phyloP scores from a whole-genome alignment of 2,888 invertebrate species.

The Sceliomorpha sp. region DNA sequence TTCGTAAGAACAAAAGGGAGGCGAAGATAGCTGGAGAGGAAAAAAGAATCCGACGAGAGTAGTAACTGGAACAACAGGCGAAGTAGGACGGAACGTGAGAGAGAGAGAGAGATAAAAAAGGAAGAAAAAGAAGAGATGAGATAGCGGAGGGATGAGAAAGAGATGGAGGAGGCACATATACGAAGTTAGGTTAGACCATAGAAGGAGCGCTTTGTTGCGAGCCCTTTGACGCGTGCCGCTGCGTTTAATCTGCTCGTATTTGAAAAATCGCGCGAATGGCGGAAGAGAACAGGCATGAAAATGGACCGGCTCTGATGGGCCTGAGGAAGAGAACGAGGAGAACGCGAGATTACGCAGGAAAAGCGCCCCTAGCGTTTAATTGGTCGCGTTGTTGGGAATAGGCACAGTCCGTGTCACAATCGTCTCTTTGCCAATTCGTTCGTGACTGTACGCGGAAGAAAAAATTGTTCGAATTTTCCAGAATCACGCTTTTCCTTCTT shows the following conservation, averaged over 20 bases:
- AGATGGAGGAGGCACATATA: slow-evolving; percentile 26
- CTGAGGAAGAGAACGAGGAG: background rate
- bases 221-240: slow-evolving; percentile 62
- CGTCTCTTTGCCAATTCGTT: no score
- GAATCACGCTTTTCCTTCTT: no score
- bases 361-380: no score
- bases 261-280: slow-evolving; percentile 57
- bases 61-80: slow-evolving; percentile 47
- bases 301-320: slow-evolving; percentile 29
- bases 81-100: no score
- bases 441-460: no score
- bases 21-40: slow-evolving; percentile 7
- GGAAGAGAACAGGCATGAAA: slow-evolving; percentile 53
- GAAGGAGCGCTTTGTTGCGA: slow-evolving; percentile 54
- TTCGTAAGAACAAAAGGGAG: slow-evolving; percentile 44
- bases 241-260: slow-evolving; percentile 63
- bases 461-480: no score
- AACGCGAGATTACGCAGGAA: slow-evolving; percentile 10
- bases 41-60: slow-evolving; percentile 19
- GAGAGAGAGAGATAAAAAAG: background rate
- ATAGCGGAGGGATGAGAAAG: slow-evolving; percentile 15
- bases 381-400: no score
- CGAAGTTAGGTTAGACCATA: slow-evolving; percentile 43
- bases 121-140: slow-evolving; percentile 20
- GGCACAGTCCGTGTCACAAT: no score